Evolutionary conservation across 2,113 vertebrate species (phyloP).

Genomic region (Notothenia rossii): DNA sequence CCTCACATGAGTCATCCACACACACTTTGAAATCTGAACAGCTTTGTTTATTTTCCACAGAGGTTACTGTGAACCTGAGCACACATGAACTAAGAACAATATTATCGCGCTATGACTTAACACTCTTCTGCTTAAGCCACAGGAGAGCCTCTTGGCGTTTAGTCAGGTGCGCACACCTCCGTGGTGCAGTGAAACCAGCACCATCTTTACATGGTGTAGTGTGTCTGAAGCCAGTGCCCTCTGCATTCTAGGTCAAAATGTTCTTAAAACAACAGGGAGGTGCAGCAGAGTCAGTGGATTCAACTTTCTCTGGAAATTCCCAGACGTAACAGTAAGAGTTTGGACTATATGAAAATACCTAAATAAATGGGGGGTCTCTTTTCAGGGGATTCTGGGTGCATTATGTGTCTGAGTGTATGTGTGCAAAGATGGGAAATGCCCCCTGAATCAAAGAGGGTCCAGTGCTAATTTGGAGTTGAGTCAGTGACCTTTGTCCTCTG

Average conservation of each 20-base stretch:
- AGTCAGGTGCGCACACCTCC: conserved; percentile 61
- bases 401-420: conserved; percentile 48
- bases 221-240: conserved; percentile 55
- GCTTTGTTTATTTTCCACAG: conserved; percentile 52
- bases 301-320: conserved; percentile 67
- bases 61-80: conserved; percentile 53
- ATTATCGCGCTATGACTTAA: conserved; percentile 59
- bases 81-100: conserved; percentile 57
- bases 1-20: conserved; percentile 23
- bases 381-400: conserved; percentile 32
- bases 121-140: conserved; percentile 37
- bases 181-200: conserved; percentile 34
- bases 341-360: conserved; percentile 46
- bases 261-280: conserved; percentile 68
- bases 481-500: conserved; percentile 77
- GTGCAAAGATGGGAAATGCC: conserved; percentile 65
- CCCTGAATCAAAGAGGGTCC: conserved; percentile 72
- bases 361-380: conserved; percentile 54
- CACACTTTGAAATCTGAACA: conserved; percentile 43
- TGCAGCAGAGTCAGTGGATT: conserved; percentile 44
- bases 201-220: conserved; percentile 56
- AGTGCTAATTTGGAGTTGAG: conserved; percentile 69
- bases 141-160: conserved; percentile 51
- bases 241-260: conserved; percentile 55
- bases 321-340: conserved; percentile 63